phyloP scores from a whole-genome alignment of 1,140 invertebrate species.

The Propsilocerus akamusi region DNA sequence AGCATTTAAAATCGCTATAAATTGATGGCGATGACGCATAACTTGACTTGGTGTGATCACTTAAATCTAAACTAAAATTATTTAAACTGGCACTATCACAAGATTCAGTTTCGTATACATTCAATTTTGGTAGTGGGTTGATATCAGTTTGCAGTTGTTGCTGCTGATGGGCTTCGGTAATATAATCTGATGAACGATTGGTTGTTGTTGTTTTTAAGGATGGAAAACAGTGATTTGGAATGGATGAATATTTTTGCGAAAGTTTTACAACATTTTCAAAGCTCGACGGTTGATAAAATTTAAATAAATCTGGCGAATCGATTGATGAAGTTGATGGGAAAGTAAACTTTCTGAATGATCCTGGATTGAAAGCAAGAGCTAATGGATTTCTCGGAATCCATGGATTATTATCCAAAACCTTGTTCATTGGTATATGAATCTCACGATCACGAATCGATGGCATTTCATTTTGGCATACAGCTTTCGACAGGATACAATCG shows the following conservation, averaged over 20 bases:
- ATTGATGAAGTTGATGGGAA: not conserved
- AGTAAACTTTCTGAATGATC: not conserved
- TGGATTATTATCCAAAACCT: not conserved
- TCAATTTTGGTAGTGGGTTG: not conserved
- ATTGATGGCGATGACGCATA: not conserved
- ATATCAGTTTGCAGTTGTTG: not conserved
- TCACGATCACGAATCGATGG: too few relatives aligned
- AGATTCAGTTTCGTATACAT: not conserved
- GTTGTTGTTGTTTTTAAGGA: too few relatives aligned
- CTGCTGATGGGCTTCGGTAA: not conserved
- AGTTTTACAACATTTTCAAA: not conserved
- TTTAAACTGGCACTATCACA: slow-evolving; percentile 1
- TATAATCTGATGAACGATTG: too few relatives aligned
- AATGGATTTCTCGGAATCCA: not conserved
- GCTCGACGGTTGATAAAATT: not conserved
- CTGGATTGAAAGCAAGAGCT: not conserved
- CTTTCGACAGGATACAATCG: not conserved
- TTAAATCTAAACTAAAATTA: not conserved
- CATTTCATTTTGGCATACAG: not conserved
- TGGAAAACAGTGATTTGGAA: not conserved
- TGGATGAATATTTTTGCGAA: not conserved
- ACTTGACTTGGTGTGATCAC: not conserved
- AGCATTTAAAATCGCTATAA: slow-evolving; percentile 15
- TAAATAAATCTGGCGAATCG: too few relatives aligned
- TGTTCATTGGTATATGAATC: not conserved